These are phyloP conservation scores for Tachina fera DNA, from an alignment of 2,888 invertebrate genomes.

Conservation along the genomic window DNA sequence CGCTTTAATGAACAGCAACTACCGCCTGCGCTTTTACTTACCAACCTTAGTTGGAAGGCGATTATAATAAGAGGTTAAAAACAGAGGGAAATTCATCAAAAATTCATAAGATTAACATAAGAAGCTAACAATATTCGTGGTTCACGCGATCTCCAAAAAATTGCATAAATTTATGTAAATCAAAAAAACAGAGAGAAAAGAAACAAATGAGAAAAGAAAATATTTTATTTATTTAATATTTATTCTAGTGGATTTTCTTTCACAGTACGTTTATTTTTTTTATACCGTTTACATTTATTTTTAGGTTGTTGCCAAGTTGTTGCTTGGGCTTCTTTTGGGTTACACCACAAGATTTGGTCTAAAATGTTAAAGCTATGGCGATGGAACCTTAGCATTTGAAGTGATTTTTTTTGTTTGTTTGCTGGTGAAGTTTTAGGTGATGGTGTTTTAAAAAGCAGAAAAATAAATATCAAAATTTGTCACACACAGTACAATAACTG, in stretches of 20 bases:
- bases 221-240: constrained; percentile 63
- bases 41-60: background rate
- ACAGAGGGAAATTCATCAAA: constrained; percentile 66
- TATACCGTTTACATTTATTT: constrained; percentile 24
- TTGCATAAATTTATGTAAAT: constrained; percentile 71
- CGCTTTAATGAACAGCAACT: background rate
- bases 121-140: constrained; percentile 72
- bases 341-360: constrained; percentile 36
- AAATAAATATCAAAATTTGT: constrained; percentile 64
- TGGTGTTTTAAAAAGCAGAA: constrained; percentile 22
- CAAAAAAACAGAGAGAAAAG: constrained; percentile 8
- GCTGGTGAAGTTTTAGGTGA: constrained; percentile 4
- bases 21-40: background rate
- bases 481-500: constrained; percentile 70
- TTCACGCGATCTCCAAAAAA: constrained; percentile 72
- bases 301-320: constrained; percentile 50
- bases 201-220: constrained; percentile 42
- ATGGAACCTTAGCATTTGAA: constrained; percentile 15
- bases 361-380: constrained; percentile 17
- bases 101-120: constrained; percentile 71
- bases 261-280: constrained; percentile 14
- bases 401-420: constrained; percentile 26
- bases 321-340: constrained; percentile 50
- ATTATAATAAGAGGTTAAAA: constrained; percentile 62
- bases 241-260: constrained; percentile 52